phyloP scores from a whole-genome alignment of 1,140 invertebrate species.

The Drosophila subpulchrella region DNA sequence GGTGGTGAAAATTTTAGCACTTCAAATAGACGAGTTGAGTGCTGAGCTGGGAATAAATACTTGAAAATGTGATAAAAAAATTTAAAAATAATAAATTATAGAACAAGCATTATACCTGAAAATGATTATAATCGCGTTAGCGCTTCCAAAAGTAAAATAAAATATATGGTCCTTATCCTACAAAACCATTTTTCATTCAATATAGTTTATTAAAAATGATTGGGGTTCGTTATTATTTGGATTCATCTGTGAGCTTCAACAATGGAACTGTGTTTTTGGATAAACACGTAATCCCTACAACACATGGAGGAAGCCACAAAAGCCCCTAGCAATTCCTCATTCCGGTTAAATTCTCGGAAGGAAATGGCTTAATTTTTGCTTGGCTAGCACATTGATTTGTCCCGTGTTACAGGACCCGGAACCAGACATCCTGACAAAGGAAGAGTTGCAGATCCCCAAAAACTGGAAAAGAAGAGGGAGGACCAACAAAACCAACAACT shows the following conservation, averaged over 20 bases:
- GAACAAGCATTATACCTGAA: background rate
- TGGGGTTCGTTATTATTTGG: background rate
- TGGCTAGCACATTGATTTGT: constrained; percentile 29
- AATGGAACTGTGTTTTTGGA: background rate
- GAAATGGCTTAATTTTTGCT: constrained; percentile 31
- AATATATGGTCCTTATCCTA: background rate
- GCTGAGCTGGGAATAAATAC: background rate
- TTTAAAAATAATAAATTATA: background rate
- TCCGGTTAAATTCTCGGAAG: background rate
- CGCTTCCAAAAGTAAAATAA: too few relatives aligned
- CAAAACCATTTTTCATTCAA: background rate
- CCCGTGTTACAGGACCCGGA: constrained; percentile 20
- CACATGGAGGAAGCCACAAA: constrained; percentile 4
- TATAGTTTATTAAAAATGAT: background rate
- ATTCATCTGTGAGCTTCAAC: background rate
- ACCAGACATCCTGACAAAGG: constrained; percentile 11
- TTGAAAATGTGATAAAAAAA: background rate
- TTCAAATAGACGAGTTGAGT: constrained; percentile 9
- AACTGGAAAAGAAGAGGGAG: constrained; percentile 7
- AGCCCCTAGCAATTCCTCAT: background rate
- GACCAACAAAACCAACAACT: constrained; percentile 33
- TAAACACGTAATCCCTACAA: constrained; percentile 10
- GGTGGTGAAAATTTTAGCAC: constrained; percentile 22
- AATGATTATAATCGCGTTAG: background rate
- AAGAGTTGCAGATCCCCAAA: constrained; percentile 17